Percentiles rank a stretch among this genome's conserved stretches.
Evolutionary conservation across 2,888 invertebrate genomes (phyloP).

Genomic region (Priapulus caudatus): DNA sequence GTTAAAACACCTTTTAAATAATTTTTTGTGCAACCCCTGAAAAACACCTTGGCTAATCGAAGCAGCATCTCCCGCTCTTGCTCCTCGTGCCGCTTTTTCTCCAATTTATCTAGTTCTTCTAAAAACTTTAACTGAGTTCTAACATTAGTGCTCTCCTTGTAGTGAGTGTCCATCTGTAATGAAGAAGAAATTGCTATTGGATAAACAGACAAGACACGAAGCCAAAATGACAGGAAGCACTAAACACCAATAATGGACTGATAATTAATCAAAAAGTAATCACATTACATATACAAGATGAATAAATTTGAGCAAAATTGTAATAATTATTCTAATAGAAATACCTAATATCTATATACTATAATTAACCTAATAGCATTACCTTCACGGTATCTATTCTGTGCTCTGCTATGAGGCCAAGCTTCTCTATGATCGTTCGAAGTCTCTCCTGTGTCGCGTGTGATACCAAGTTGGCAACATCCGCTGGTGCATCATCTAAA

Average conservation of each 20-base stretch:
- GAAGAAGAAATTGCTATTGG: slow-evolving; percentile 15
- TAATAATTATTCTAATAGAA: background rate
- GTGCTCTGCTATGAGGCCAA: slow-evolving; percentile 86
- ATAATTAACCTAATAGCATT: slow-evolving; percentile 18
- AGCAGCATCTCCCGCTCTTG: slow-evolving; percentile 84
- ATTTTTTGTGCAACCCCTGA: too few relatives aligned
- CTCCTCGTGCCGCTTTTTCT: slow-evolving; percentile 86
- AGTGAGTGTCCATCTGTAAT: slow-evolving; percentile 63
- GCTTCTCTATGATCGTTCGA: slow-evolving; percentile 75
- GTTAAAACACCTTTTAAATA: too few relatives aligned
- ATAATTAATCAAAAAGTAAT: too few relatives aligned
- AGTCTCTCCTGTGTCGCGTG: slow-evolving; percentile 89
- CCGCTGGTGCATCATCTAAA: slow-evolving; percentile 67
- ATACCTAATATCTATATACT: background rate
- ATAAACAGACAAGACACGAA: too few relatives aligned
- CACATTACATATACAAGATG: too few relatives aligned
- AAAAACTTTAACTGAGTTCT: slow-evolving; percentile 88
- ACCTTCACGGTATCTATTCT: slow-evolving; percentile 83
- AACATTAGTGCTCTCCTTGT: slow-evolving; percentile 77
- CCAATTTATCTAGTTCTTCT: slow-evolving; percentile 86
- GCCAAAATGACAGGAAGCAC: too few relatives aligned
- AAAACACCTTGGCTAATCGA: slow-evolving; percentile 80
- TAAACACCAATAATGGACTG: too few relatives aligned
- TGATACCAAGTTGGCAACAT: slow-evolving; percentile 77
- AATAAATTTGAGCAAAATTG: too few relatives aligned